A percentile compares a stretch with the other conserved stretches of the same genome.
These are phyloP conservation scores for Oceanites oceanicus DNA, from an alignment of 2,113 vertebrate genomes.

Conservation along the genomic window DNA sequence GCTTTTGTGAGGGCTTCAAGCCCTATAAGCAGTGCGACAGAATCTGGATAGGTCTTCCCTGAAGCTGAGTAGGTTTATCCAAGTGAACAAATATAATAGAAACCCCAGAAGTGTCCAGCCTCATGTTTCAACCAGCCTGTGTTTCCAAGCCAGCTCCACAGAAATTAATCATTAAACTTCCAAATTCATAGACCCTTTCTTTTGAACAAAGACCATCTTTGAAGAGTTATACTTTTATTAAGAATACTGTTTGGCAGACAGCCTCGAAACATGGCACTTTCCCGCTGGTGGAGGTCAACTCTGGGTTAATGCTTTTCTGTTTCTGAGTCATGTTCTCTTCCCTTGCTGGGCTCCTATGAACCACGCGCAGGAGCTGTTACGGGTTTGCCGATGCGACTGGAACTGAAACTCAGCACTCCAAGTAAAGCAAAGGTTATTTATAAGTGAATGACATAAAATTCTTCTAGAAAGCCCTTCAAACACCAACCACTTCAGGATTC, in stretches of 20 bases:
- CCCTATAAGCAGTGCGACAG: too few relatives aligned
- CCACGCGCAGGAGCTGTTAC: rapidly evolving
- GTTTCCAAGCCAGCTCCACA: not conserved
- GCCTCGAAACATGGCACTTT: not conserved
- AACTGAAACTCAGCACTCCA: not conserved
- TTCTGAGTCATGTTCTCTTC: not conserved
- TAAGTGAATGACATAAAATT: not conserved
- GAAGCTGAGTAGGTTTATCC: not conserved
- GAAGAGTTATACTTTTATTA: not conserved
- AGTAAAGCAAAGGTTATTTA: not conserved
- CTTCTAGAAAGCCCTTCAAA: not conserved
- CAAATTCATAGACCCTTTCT: not conserved
- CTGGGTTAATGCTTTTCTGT: not conserved
- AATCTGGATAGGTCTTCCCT: not conserved
- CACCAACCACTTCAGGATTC: not conserved
- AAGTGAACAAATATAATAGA: not conserved
- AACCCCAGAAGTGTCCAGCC: not conserved
- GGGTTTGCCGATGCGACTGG: not conserved
- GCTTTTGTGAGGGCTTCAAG: not conserved
- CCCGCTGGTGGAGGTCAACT: not conserved
- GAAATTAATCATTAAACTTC: not conserved
- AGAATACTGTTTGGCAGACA: not conserved
- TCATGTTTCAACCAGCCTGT: not conserved
- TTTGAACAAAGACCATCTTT: not conserved
- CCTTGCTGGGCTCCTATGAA: not conserved